Conservation (phyloP, 2,113 vertebrate genomes). For the Anarrhichthys ocellatus region DNA sequence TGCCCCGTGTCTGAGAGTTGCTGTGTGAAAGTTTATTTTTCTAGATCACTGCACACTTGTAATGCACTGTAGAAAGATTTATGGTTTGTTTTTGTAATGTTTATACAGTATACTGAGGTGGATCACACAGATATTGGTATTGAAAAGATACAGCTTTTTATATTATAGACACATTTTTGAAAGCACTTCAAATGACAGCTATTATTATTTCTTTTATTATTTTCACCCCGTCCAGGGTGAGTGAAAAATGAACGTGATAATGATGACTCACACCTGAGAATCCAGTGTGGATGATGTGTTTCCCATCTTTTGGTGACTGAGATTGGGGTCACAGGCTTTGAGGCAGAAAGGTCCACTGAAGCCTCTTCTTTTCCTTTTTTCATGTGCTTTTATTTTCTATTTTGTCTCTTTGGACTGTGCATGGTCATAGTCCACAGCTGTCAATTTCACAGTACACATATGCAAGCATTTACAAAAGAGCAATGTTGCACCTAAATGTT, state of each 20-base stretch:
- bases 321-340: slow-evolving; percentile 61
- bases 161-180: neutral
- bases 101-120: too few species aligned
- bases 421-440: slow-evolving; percentile 52
- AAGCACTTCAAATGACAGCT: too few species aligned
- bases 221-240: neutral
- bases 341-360: slow-evolving; percentile 49
- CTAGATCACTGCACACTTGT: too few species aligned
- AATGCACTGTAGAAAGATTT: too few species aligned
- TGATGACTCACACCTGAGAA: slow-evolving; percentile 58
- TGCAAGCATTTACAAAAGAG: slow-evolving; percentile 20
- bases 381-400: slow-evolving; percentile 9
- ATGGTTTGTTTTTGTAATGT: neutral
- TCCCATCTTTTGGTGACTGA: slow-evolving; percentile 40
- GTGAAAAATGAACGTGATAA: slow-evolving; percentile 45
- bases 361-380: slow-evolving; percentile 21
- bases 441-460: slow-evolving; percentile 57
- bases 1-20: too few species aligned
- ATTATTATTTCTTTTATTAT: too few species aligned
- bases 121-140: neutral
- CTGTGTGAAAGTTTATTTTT: too few species aligned
- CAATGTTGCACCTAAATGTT: slow-evolving; percentile 27
- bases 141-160: neutral
- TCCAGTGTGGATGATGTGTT: slow-evolving; percentile 49
- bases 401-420: slow-evolving; percentile 47